phyloP scores from a whole-genome alignment of 2,888 invertebrate species.

The Scaptomyza flava region DNA sequence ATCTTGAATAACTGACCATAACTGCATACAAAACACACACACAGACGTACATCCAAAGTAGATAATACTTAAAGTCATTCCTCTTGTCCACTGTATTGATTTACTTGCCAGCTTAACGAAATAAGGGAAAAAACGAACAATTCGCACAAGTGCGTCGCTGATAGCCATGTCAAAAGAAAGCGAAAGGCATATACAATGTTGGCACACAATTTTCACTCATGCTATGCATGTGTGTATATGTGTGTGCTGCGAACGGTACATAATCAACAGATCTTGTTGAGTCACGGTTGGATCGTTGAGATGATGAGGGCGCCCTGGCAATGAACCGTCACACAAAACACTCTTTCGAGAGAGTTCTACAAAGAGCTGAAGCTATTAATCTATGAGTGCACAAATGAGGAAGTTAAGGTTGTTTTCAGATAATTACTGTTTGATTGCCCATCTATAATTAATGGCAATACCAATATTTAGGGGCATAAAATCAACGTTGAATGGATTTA shows the following conservation, averaged over 20 bases:
- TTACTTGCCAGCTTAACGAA: conserved; percentile 12
- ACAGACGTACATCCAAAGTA: conserved; percentile 1
- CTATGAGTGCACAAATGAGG: neutral
- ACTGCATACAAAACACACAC: neutral
- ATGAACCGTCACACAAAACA: conserved; percentile 11
- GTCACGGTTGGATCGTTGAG: conserved; percentile 38
- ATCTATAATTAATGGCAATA: neutral
- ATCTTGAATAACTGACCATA: conserved; percentile 14
- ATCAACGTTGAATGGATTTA: neutral
- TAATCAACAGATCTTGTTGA: conserved; percentile 52
- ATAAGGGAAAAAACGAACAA: conserved; percentile 41
- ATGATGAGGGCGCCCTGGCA: conserved; percentile 27
- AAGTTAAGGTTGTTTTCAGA: neutral
- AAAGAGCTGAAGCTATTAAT: neutral
- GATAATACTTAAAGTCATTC: conserved; percentile 32
- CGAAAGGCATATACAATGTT: conserved; percentile 11
- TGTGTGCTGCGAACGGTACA: conserved; percentile 4
- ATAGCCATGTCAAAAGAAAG: neutral
- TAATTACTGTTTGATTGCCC: neutral
- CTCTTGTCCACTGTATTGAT: conserved; percentile 35
- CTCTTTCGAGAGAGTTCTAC: conserved; percentile 8
- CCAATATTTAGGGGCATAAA: conserved; percentile 19
- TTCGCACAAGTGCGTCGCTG: conserved; percentile 1
- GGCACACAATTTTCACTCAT: neutral
- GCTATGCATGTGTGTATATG: neutral